phyloP scores from a whole-genome alignment of 2,113 vertebrate species.

The Pluvialis apricaria region DNA sequence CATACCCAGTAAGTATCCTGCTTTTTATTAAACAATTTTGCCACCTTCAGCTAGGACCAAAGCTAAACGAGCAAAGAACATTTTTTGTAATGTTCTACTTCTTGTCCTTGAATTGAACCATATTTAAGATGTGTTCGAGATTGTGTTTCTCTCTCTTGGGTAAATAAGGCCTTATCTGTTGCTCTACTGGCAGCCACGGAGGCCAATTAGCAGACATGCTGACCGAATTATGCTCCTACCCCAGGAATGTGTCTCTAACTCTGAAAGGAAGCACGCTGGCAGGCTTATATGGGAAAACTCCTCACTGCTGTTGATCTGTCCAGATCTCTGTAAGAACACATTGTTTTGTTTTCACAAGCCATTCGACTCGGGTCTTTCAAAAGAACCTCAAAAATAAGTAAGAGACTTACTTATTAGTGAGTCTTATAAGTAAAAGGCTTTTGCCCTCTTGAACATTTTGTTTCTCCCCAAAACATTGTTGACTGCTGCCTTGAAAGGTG shows the following conservation, averaged over 20 bases:
- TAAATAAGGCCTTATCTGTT: not conserved
- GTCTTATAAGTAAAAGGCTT: not conserved
- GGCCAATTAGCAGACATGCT: not conserved
- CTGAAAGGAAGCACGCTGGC: not conserved
- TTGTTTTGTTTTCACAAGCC: not conserved
- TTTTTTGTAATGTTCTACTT: not conserved
- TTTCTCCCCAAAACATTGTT: not conserved
- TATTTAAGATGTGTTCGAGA: not conserved
- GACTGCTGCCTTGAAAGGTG: not conserved
- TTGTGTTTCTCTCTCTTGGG: not conserved
- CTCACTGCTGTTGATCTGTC: not conserved
- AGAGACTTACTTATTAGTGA: not conserved
- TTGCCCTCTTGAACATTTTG: not conserved
- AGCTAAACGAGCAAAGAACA: not conserved
- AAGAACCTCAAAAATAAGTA: not conserved
- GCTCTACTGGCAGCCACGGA: not conserved
- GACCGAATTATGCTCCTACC: not conserved
- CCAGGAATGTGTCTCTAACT: not conserved
- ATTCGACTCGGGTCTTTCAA: not conserved
- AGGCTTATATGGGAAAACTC: not conserved
- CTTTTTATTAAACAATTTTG: not conserved
- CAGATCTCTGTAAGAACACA: not conserved
- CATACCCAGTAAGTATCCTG: fast-evolving
- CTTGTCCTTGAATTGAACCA: not conserved
- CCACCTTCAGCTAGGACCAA: not conserved